A percentile compares a stretch with the other conserved stretches of the same genome.
Evolutionary conservation across 2,797 vertebrate species (phyloP).

Genomic region (Notoglanidium macrostoma): DNA sequence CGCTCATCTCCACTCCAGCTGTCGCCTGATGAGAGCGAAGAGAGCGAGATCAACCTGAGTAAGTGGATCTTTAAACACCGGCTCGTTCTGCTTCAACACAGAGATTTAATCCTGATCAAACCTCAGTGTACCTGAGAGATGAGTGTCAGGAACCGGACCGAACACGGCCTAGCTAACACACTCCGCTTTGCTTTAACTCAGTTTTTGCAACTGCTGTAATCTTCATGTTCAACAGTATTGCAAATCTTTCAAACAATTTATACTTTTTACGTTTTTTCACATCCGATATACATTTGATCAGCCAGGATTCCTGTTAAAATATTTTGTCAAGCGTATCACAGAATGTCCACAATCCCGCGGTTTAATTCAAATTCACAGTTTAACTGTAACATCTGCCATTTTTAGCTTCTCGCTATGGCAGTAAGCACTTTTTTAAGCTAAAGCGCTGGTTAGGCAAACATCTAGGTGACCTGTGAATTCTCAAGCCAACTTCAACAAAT

Average conservation of each 20-base stretch:
- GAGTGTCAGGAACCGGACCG: background rate
- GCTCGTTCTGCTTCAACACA: background rate
- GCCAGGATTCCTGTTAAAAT: background rate
- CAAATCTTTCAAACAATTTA: background rate
- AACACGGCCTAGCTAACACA: background rate
- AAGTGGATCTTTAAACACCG: constrained; percentile 60
- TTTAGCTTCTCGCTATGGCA: background rate
- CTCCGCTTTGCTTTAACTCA: background rate
- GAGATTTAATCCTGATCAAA: background rate
- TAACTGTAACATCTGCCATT: background rate
- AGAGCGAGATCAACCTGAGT: constrained; percentile 79
- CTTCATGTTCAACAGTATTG: background rate
- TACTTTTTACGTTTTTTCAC: background rate
- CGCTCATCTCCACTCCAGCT: constrained; percentile 62
- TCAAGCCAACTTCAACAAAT: background rate
- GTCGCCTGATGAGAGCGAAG: constrained; percentile 62
- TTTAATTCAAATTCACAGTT: background rate
- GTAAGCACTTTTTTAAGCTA: background rate
- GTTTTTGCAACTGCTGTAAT: background rate
- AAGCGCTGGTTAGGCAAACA: background rate
- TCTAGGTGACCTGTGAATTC: background rate
- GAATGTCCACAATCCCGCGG: background rate
- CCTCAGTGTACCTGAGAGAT: background rate
- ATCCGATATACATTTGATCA: background rate
- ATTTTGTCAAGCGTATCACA: background rate